Base-by-base conservation (phyloP, 2,113 vertebrate species). In the Chrysemys picta region DNA sequence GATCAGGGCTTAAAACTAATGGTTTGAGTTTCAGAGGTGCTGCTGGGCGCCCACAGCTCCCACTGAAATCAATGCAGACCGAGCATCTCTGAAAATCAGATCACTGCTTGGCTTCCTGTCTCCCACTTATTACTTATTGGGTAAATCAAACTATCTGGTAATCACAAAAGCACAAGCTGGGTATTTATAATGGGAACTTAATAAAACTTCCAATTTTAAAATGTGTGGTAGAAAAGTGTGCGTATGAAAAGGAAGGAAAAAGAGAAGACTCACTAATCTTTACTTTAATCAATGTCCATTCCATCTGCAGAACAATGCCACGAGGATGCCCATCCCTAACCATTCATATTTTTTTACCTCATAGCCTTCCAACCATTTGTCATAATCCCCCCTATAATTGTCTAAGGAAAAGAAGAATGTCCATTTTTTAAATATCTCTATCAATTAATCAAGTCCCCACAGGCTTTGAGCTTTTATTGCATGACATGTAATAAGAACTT, bases 331-430 rank as follows among this genome's bases (percentile, higher is more conserved):
- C 11, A 45, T 78, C 24, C 12, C 7, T 25, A 45, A 45, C 25
- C 75, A 45, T 47, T 45, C 12, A 8, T 17, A 69, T 69, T 69
- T n/a, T 25, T 27, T 78, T 2, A 27, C 24, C 42, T 47, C 45
- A 27, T 27, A 47, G 25, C 38, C 42, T 78, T 47, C 45, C 45
- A 45, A 13, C 7, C 6, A 6, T 78, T 47, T 27, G 25, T 47
- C 11, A 29, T 47, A 78, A 78, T 47, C 42, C 17, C 65, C 65
- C 65, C n/a, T 22, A 38, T 22, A 25, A 25, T 5, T 0, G 0
- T 7, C 14, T 27, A 13, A 45, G 38, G 47, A 62, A 54, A 80
- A 52, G 27, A 27, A 24, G 50, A 14, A 14, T 0, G 45, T 10
- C 79, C 56, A 9, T 9, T 2, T 49, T 78, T 12, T 3, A 31